Evolutionary conservation across 2,797 vertebrate species (phyloP).

Genomic region (Leucoraja ocellata): DNA sequence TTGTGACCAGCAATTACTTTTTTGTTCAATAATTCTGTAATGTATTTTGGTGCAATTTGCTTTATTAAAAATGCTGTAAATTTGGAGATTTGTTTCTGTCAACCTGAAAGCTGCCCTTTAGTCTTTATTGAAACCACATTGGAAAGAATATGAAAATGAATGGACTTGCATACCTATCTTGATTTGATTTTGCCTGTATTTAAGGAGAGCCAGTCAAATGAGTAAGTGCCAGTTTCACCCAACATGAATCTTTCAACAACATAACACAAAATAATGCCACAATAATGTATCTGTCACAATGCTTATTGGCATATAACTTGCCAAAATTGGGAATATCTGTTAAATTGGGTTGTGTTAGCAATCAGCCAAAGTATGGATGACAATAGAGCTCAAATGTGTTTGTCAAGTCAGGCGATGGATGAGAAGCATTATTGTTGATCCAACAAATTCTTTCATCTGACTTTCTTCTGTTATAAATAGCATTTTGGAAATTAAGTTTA

Average conservation of each 20-base stretch:
- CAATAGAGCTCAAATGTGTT: not conserved
- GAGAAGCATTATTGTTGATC: not conserved
- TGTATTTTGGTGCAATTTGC: too few species aligned
- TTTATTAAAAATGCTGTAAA: too few species aligned
- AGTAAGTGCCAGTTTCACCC: not conserved
- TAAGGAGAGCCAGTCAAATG: not conserved
- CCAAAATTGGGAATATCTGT: not conserved
- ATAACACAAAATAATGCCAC: not conserved
- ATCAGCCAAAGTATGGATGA: not conserved
- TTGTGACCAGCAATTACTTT: too few species aligned
- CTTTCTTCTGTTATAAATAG: not conserved
- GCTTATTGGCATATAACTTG: not conserved
- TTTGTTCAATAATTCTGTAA: too few species aligned
- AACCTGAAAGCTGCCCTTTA: not conserved
- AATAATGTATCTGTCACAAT: not conserved
- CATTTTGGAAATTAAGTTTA: slow-evolving; percentile 1
- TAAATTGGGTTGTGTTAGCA: not conserved
- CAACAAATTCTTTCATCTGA: not conserved
- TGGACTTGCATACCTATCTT: not conserved
- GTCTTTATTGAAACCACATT: not conserved
- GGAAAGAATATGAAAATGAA: not conserved
- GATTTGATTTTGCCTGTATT: not conserved
- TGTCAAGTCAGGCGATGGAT: not conserved
- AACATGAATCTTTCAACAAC: not conserved
- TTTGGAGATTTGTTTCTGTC: not conserved